Base-by-base conservation (phyloP, 2,888 invertebrate genomes). In the Leptopterna dolabrata region DNA sequence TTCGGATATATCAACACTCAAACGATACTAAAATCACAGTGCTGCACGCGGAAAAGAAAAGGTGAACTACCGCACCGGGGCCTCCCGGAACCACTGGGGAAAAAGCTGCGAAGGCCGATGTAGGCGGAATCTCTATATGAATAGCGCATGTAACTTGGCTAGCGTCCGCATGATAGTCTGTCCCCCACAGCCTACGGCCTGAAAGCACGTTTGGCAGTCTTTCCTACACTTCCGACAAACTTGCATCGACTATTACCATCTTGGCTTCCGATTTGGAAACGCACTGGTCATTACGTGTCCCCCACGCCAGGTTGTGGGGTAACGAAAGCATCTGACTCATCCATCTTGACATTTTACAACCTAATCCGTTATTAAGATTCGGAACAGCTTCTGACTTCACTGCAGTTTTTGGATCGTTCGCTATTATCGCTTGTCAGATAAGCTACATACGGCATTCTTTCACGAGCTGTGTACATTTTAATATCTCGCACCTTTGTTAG, bases 111-210 rank as follows among this genome's bases (percentile, higher is more conserved):
- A 63, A 11, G 27, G 63, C 36, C 36, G 36, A 36, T 4, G 63
- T 27, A 24, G 63, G 63, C 63, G 63, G 63, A 24, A 63, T 63
- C 19, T 63, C 30, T 78, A 70, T 83, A 83, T 83, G 83, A 83
- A 83, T 83, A 83, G 83, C 83, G 83, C 83, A 63, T 70, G 83
- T 83, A 83, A 78, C 47, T 83, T 83, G 83, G 83, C 83, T 47
- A n/a, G 63, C 43, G 41, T 45, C 78, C 78, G 43, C 78, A 19
- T 11, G 43, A 63, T 63, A 24, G 73, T 73, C 73, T 73, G 24
- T 19, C 24, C 30, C 73, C 36, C 41, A 78, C 43, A 29, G 43
- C 45, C 45, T 78, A 45, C n/a, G 78, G n/a, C 30, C 78, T 29
- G 14, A 45, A 45, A 45, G 47, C 78, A 78, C 78, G 45, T 78